phyloP scores from a whole-genome alignment of 2,113 vertebrate species.

The Climacteris rufus region DNA sequence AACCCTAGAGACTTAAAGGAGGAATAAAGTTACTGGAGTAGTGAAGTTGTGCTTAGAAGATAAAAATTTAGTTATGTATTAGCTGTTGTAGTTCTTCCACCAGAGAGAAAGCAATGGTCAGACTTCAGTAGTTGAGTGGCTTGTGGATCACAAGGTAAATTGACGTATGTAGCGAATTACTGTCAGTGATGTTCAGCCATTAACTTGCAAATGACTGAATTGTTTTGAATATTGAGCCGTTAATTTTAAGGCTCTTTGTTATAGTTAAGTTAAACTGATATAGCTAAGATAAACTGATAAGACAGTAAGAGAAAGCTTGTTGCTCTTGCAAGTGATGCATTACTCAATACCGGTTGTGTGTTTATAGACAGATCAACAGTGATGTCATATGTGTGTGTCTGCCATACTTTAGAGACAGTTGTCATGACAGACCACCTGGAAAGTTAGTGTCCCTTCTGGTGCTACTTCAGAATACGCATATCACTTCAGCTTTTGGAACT shows the following conservation, averaged over 20 bases:
- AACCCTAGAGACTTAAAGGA: not conserved
- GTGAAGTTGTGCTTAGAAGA: not conserved
- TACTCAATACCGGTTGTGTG: not conserved
- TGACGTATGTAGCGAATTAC: accelerated
- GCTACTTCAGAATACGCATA: not conserved
- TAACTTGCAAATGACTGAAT: not conserved
- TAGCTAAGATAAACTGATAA: not conserved
- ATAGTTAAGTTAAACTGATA: not conserved
- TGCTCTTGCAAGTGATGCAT: not conserved
- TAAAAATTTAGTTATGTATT: not conserved
- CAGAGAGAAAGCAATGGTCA: not conserved
- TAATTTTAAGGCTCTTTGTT: not conserved
- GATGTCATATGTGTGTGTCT: not conserved
- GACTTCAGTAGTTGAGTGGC: not conserved
- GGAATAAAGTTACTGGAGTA: not conserved
- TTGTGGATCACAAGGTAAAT: not conserved
- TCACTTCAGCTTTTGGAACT: not conserved
- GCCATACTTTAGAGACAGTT: not conserved
- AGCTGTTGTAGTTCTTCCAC: not conserved
- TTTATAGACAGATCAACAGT: not conserved
- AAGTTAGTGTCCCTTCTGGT: not conserved
- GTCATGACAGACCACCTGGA: not conserved
- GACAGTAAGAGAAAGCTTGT: not conserved
- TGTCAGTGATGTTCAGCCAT: not conserved
- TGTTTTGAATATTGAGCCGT: not conserved